Conservation (phyloP, 2,113 vertebrate genomes). For the Ceyx cyanopectus region DNA sequence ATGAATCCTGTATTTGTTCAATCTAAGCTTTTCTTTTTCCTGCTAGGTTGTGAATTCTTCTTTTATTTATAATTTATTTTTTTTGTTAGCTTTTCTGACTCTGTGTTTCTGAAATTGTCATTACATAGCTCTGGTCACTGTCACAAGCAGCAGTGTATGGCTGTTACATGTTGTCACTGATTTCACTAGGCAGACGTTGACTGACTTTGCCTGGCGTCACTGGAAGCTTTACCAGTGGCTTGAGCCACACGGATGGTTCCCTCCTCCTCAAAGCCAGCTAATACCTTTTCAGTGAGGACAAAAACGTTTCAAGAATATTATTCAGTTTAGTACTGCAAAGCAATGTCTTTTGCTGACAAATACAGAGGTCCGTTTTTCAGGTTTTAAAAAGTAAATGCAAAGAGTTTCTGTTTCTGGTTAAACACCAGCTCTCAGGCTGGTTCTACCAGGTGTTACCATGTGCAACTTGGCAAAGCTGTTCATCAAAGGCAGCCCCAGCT, state of each 20-base stretch:
- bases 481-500: neutral
- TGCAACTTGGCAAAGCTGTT: neutral
- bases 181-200: neutral
- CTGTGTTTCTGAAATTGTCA: neutral
- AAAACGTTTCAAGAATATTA: neutral
- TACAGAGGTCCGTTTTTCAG: neutral
- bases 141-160: neutral
- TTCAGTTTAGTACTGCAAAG: neutral
- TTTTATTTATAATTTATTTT: neutral
- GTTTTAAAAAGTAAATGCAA: neutral
- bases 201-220: neutral
- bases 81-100: neutral
- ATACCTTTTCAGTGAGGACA: neutral
- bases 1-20: neutral
- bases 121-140: neutral
- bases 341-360: neutral
- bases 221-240: neutral
- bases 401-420: neutral
- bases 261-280: neutral
- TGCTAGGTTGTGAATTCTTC: neutral
- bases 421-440: neutral
- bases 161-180: neutral
- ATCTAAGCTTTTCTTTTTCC: neutral
- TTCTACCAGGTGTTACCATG: accelerated
- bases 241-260: neutral